Evolutionary conservation across 1,140 invertebrate species (phyloP), one percentile per base, ranked within the genome.

Genomic region (Homarus americanus): DNA sequence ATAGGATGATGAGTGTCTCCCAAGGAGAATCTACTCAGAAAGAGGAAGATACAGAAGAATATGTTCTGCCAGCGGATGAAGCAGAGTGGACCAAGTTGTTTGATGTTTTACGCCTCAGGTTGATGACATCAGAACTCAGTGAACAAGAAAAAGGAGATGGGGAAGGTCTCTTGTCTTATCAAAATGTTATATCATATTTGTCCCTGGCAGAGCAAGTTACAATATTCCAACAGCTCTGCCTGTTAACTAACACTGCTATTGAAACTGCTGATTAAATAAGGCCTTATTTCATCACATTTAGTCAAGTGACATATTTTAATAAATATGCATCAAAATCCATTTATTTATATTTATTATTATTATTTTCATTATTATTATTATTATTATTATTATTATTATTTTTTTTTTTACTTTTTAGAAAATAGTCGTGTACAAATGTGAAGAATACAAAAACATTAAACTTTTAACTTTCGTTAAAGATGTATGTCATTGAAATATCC

Each of bases 21-120:
- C 76, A 80, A 32, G 82, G 53, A 66, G 82, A 76, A 28, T 15
- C 44, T 9, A 63, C 58, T 34, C 53, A 53, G 4, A 79, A 72
- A 49, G 85, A 92, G 40, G 90, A 90, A 20, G 53, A 34, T 17
- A 90, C 85, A 66, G 90, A 93, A 69, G 92, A 93, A 44, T 93
- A 93, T 73, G 87, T 93, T 15, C 58, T 93, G 28, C 92, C 92
- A 2, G 92, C 92, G 1, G 92, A 93, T 73, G 92, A 93, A 49
- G 73, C 82, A 32, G 92, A 93, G 41, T 93, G 92, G 92, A 91
- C 87, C 32, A 93, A 93, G 53, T 44, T 93, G 24, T 93, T 93
- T 90, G 90, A 93, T 15, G 87, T 91, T 38, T 75, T 93, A 24
- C 72, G 86, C 1, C 40, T 80, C 28, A 73, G 91, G 28, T 49